phyloP scores from a whole-genome alignment of 23 tunicate species.

The Trididemnum miniatum region DNA sequence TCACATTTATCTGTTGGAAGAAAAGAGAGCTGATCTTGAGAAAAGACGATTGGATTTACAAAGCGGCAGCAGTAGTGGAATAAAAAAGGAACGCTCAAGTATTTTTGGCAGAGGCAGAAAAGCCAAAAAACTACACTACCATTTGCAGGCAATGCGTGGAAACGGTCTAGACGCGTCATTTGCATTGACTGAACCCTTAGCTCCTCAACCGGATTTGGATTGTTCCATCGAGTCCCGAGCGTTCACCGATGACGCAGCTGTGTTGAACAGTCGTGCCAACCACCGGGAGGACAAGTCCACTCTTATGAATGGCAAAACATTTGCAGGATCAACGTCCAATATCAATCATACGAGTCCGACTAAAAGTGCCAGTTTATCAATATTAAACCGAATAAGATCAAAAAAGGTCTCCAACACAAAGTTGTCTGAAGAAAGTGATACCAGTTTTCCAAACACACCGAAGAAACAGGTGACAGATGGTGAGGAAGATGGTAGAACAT shows the following conservation, averaged over 20 bases:
- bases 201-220: conserved; percentile 12
- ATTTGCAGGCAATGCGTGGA: background rate
- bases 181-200: background rate
- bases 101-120: conserved; percentile 48
- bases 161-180: background rate
- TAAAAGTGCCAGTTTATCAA: conserved; percentile 26
- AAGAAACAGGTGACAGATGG: conserved; percentile 15
- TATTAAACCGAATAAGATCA: conserved; percentile 20
- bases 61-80: background rate
- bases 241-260: background rate
- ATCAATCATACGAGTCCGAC: background rate
- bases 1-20: conserved; percentile 79
- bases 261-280: background rate
- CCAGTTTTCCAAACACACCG: background rate
- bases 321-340: background rate
- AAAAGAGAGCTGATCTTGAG: conserved; percentile 68
- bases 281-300: background rate
- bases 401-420: conserved; percentile 44
- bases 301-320: background rate
- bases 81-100: conserved; percentile 36
- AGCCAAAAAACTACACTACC: background rate
- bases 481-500: conserved; percentile 57
- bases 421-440: conserved; percentile 25
- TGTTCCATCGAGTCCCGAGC: conserved; percentile 25
- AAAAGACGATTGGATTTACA: conserved; percentile 33